These are phyloP conservation scores for Falco concolor DNA, from an alignment of 2,797 vertebrate species.

Conservation along the genomic window DNA sequence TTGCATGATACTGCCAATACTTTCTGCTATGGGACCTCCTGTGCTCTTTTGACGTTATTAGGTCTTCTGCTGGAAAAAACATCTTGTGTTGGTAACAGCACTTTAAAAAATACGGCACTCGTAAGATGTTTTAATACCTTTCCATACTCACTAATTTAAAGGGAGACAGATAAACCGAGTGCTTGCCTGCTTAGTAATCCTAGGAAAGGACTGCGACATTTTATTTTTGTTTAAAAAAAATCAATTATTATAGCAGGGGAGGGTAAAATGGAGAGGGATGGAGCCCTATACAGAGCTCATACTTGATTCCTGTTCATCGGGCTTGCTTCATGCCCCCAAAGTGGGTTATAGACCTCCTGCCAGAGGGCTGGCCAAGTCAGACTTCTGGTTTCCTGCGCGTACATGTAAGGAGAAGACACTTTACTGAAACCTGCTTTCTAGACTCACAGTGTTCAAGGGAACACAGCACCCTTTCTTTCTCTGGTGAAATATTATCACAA, in stretches of 20 bases:
- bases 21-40: not conserved
- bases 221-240: not conserved
- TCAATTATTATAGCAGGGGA: not conserved
- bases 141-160: not conserved
- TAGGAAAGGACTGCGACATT: not conserved
- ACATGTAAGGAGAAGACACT: not conserved
- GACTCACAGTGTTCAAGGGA: not conserved
- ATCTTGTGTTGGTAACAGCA: not conserved
- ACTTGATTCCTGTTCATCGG: not conserved
- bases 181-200: not conserved
- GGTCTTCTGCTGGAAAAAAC: not conserved
- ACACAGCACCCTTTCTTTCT: not conserved
- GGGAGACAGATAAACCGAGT: not conserved
- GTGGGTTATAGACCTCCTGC: not conserved
- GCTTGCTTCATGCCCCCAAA: not conserved
- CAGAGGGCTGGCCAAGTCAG: not conserved
- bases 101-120: not conserved
- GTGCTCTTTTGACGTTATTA: not conserved
- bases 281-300: not conserved
- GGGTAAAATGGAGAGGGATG: not conserved
- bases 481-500: not conserved
- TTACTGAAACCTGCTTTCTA: not conserved
- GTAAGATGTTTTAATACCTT: not conserved
- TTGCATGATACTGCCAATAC: slow-evolving; percentile 3
- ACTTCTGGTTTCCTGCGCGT: not conserved